A percentile compares a stretch with the other conserved stretches of the same genome.
Evolutionary conservation across 2,113 vertebrate genomes (phyloP).

Genomic region (Xiphophorus maculatus): DNA sequence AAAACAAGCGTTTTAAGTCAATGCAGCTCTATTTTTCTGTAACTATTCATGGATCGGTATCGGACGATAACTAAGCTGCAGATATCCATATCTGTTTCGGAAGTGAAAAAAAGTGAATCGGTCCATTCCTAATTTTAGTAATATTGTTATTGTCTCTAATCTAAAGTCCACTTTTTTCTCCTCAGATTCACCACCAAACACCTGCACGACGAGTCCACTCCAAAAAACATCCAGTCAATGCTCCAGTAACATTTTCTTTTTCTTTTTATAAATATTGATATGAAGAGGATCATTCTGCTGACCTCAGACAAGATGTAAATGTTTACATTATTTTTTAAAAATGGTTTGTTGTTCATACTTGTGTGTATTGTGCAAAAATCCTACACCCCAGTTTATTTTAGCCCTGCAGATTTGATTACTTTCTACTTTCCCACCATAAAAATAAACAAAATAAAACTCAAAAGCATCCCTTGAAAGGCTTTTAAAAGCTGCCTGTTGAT

Average conservation of each 20-base stretch:
- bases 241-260: conserved; percentile 86
- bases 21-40: too few relatives aligned
- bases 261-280: conserved; percentile 51
- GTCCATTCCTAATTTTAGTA: not conserved
- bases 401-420: conserved; percentile 70
- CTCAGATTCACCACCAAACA: conserved; percentile 98
- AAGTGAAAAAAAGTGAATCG: too few relatives aligned
- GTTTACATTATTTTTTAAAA: conserved; percentile 99
- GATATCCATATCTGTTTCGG: too few relatives aligned
- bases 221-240: conserved; percentile 97
- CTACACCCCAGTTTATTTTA: conserved; percentile 81
- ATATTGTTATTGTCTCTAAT: not conserved
- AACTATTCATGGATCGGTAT: too few relatives aligned
- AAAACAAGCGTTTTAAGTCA: too few relatives aligned
- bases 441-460: too few relatives aligned
- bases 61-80: too few relatives aligned
- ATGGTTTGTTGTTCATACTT: conserved; percentile 93
- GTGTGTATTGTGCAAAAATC: conserved; percentile 77
- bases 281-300: conserved; percentile 89
- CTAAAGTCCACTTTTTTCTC: not conserved
- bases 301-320: conserved; percentile 98
- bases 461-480: too few relatives aligned
- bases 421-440: conserved; percentile 15
- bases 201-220: conserved; percentile 98
- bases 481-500: conserved; percentile 36